phyloP scores from a whole-genome alignment of 2,113 vertebrate genomes.

The Gallinago paraguaiae region DNA sequence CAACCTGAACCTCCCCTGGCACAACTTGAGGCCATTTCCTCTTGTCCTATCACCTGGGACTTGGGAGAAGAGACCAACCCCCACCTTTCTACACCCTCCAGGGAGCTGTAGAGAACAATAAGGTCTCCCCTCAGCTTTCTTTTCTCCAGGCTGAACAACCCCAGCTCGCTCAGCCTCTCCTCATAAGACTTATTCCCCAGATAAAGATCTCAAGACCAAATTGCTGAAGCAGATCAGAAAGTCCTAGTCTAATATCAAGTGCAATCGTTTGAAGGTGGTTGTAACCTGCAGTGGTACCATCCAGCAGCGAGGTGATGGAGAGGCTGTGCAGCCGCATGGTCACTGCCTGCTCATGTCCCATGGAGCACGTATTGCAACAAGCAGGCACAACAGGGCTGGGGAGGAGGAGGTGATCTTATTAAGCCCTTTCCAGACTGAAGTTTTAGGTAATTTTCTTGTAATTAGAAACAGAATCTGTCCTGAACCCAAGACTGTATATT shows the following conservation, averaged over 20 bases:
- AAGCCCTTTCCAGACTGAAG: neutral
- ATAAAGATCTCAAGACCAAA: neutral
- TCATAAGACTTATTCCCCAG: too few relatives aligned
- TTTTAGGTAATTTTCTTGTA: neutral
- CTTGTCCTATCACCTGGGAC: too few relatives aligned
- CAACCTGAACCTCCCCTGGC: too few relatives aligned
- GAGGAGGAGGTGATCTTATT: neutral
- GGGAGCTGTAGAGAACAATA: too few relatives aligned
- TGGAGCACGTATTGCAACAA: neutral
- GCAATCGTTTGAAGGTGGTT: neutral
- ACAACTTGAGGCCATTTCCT: too few relatives aligned
- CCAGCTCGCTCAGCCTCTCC: too few relatives aligned
- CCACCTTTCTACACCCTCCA: too few relatives aligned
- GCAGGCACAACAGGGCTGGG: fast-evolving
- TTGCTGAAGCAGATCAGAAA: neutral
- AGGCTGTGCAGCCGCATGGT: neutral
- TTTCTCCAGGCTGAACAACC: too few relatives aligned
- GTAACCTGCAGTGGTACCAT: neutral
- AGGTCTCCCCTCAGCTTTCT: too few relatives aligned
- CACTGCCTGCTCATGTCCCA: neutral
- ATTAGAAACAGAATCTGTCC: neutral
- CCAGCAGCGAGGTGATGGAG: neutral
- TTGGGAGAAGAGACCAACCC: too few relatives aligned
- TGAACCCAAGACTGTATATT: neutral
- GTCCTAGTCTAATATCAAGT: neutral